Evolutionary conservation across 2,113 vertebrate species (phyloP), one percentile per base, ranked within the genome.

Genomic region (Pimephales promelas): DNA sequence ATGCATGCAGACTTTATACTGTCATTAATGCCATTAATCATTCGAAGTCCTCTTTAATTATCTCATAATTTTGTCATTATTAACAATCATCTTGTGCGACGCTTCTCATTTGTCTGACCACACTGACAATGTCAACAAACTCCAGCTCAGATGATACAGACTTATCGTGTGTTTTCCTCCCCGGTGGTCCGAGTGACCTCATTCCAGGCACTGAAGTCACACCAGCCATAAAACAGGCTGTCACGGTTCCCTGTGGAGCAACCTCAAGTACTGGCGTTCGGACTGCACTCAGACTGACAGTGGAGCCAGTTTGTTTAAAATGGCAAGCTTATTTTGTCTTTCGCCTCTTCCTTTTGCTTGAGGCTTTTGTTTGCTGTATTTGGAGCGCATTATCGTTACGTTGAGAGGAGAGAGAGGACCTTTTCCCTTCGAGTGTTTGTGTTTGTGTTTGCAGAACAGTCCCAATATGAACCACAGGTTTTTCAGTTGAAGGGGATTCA

Each of bases 141-240:
- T 80, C 18, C 68, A 11, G 24, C 40, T 74, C 66, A 49, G 24
- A 70, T 59, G 57, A 75, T 28, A 68, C 34, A 28, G 31, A 14
- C 57, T 75, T n/a, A 82, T 36, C 34, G 64, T 31, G 26, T 4
- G 59, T 68, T 75, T 80, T 82, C 79, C 10, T 82, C 79, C n/a
- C 74, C 20, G 86, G 86, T 87, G 86, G 83, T 82, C 83, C 22
- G 3, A 52, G 28, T 87, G 83, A 84, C 74, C 79, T 84, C 74
- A 74, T 73, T 82, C 40, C 64, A 22, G 45, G 72, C 57, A 78
- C 8, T 84, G 56, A 56, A 56, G 83, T 56, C 73, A 3, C 24
- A 78, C n/a, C 73, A 72, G 64, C 62, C 73, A 64, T 82, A 73
- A 84, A 81, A 77, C 8, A 78, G 62, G 57, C 61, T 70, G 79